Evolutionary conservation across 2,888 invertebrate species (phyloP), one percentile per base, ranked within the genome.

Genomic region (Diarsia mendica): DNA sequence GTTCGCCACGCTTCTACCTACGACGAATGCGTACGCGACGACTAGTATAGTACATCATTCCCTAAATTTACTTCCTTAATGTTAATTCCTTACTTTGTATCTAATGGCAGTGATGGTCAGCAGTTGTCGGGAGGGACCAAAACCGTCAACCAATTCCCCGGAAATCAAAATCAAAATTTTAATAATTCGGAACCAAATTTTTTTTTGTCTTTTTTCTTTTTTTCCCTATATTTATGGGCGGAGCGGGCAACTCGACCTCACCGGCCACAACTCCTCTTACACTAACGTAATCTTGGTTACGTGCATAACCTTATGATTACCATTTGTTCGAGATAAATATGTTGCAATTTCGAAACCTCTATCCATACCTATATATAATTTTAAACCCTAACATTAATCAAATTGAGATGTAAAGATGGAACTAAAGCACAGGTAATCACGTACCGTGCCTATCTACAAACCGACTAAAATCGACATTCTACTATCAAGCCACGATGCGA

Each of bases 91-190:
- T 94, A 94, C 81, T 88, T 85, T 91, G 91, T 91, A 58, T 76
- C 92, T 94, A 94, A 93, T 96, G 96, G 96, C 96, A 96, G 96
- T 96, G 95, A 88, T 93, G 91, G 91, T 93, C 90, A 93, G 94
- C 94, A 92, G 94, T 94, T 94, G 94, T 90, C 87, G 94, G 94
- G 93, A 91, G 94, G 94, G 95, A 94, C 93, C 39, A 72, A 83
- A 63, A 80, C 58, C 53, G 92, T 93, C 93, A 77, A 92, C 93
- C 92, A 18, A 72, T 91, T 77, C 89, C 93, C 94, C 90, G 89
- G 91, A 88, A 92, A 86, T 79, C 73, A 72, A 93, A 94, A 92
- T 84, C 78, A 92, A 91, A 88, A 88, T 48, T 79, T 88, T 91
- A 10, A 61, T 70, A 82, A 90, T 83, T 87, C 89, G 85, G 89